Evolutionary conservation across 2,888 invertebrate genomes (phyloP).

Genomic region (Torymus tubicola): DNA sequence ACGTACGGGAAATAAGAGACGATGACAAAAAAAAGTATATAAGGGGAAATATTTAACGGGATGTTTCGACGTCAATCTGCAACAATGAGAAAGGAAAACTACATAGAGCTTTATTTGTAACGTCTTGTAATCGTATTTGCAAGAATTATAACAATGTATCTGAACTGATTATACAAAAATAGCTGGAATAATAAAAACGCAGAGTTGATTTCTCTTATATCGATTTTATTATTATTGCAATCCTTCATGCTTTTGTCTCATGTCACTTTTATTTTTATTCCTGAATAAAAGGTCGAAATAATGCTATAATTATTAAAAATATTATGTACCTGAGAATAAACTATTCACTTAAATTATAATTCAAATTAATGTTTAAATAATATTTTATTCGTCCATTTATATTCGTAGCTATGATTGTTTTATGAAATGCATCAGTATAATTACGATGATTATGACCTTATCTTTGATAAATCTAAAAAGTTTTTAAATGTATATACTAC

Average conservation of each 20-base stretch:
- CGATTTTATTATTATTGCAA: slow-evolving; percentile 23
- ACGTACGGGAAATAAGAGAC: background rate
- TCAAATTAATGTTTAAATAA: too few relatives aligned
- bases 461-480: too few relatives aligned
- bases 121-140: slow-evolving; percentile 49
- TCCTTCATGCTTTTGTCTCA: background rate
- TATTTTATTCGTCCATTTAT: too few relatives aligned
- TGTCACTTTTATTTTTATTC: background rate
- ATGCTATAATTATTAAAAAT: too few relatives aligned
- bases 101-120: slow-evolving; percentile 54
- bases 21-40: slow-evolving; percentile 7
- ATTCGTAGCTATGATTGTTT: too few relatives aligned
- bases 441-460: too few relatives aligned
- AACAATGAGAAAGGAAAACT: slow-evolving; percentile 36
- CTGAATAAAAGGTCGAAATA: too few relatives aligned
- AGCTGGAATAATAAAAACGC: slow-evolving; percentile 55
- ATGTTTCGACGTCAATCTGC: slow-evolving; percentile 37
- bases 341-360: too few relatives aligned
- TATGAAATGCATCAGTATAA: too few relatives aligned
- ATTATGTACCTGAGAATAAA: too few relatives aligned
- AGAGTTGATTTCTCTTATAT: slow-evolving; percentile 53
- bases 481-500: too few relatives aligned
- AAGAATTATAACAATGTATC: slow-evolving; percentile 56
- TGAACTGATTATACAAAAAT: slow-evolving; percentile 58
- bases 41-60: slow-evolving; percentile 22